These are phyloP conservation scores for Heliothis peltigera DNA, from an alignment of 2,888 invertebrate species.

Conservation along the genomic window DNA sequence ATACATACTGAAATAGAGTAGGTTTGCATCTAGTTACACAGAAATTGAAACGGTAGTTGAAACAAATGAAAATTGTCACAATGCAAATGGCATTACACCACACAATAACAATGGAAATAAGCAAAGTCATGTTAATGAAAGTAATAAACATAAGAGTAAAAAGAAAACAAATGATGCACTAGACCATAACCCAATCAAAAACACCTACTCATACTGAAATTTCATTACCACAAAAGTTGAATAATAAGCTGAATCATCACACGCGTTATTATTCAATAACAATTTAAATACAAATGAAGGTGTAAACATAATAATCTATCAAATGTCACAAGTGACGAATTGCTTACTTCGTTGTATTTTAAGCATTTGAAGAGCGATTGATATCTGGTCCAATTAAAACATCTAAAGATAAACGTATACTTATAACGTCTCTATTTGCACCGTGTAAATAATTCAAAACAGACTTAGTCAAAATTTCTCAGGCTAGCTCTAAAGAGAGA, in stretches of 20 bases:
- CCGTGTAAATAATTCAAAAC: not conserved
- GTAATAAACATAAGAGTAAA: not conserved
- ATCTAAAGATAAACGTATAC: conserved; percentile 4
- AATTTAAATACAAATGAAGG: conserved; percentile 4
- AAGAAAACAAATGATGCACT: not conserved
- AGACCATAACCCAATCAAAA: not conserved
- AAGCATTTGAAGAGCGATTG: conserved; percentile 14
- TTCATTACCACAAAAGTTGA: conserved; percentile 1
- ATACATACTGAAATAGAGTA: too few relatives aligned
- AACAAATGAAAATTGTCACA: not conserved
- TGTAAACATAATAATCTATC: conserved; percentile 43
- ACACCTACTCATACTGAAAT: conserved; percentile 1
- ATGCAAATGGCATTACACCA: not conserved
- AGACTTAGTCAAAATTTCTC: too few relatives aligned
- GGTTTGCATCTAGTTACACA: not conserved
- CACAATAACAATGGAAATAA: not conserved
- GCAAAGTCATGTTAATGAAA: not conserved
- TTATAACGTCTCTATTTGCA: not conserved
- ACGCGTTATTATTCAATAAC: not conserved
- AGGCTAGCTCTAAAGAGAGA: too few relatives aligned
- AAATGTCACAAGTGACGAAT: conserved; percentile 11
- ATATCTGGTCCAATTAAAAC: conserved; percentile 13
- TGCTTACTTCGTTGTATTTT: conserved; percentile 8
- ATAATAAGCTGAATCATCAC: conserved; percentile 26
- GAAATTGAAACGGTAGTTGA: not conserved